Conservation (phyloP, 1,140 invertebrate genomes). For the Whitmania pigra region DNA sequence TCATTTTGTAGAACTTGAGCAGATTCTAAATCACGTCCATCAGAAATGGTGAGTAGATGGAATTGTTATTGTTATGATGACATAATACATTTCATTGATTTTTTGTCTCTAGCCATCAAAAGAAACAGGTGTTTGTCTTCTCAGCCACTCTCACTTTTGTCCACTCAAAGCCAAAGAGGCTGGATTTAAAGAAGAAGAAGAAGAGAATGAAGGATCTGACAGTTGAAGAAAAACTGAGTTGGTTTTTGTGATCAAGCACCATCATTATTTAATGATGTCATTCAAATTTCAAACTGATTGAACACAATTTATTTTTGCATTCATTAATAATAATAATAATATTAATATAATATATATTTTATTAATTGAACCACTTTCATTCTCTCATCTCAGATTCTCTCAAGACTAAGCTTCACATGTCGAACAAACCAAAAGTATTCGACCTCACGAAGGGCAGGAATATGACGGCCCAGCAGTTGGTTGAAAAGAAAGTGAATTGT, state of each 20-base stretch:
- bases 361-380: background rate
- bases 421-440: conserved; percentile 71
- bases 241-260: background rate
- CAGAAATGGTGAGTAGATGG: conserved; percentile 45
- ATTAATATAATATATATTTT: background rate
- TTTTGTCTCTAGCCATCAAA: background rate
- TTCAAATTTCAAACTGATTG: conserved; percentile 13
- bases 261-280: conserved; percentile 10
- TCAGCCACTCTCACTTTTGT: conserved; percentile 87
- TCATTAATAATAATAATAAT: conserved; percentile 11
- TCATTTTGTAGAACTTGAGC: conserved; percentile 82
- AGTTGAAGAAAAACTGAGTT: conserved; percentile 34
- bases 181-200: conserved; percentile 53
- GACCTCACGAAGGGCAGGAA: conserved; percentile 65
- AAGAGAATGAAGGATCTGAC: conserved; percentile 34
- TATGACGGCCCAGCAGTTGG: conserved; percentile 67
- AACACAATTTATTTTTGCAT: no score
- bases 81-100: background rate
- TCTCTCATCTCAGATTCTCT: conserved; percentile 35
- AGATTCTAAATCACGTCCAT: conserved; percentile 60
- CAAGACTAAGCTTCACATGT: conserved; percentile 59
- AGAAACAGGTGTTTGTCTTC: conserved; percentile 61
- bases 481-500: conserved; percentile 57
- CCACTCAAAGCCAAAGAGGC: conserved; percentile 64
- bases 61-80: background rate